phyloP scores from a whole-genome alignment of 1,140 invertebrate species.

The Lethocerus indicus region DNA sequence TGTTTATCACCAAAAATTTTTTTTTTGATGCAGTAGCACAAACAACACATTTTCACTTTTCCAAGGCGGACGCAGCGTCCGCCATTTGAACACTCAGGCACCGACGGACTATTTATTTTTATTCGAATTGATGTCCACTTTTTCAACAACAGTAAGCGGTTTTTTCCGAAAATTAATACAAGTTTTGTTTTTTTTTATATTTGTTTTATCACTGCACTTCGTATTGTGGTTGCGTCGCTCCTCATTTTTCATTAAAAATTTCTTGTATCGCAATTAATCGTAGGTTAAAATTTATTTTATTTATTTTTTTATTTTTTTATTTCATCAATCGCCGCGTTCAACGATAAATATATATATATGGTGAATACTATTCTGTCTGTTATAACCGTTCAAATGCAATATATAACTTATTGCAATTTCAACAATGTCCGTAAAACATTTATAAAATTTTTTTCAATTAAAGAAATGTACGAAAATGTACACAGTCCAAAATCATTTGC shows the following conservation, averaged over 20 bases:
- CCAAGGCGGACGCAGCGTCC: conserved; percentile 5
- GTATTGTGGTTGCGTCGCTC: conserved; percentile 3
- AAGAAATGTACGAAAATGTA: background rate
- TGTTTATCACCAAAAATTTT: conserved; percentile 8
- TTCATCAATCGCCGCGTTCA: too few species aligned
- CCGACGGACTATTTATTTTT: conserved; percentile 6
- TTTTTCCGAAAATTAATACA: conserved; percentile 1
- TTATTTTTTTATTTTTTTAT: too few species aligned
- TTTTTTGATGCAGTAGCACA: conserved; percentile 9
- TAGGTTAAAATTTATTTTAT: too few species aligned
- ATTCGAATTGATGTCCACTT: conserved; percentile 8
- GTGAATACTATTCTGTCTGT: too few species aligned
- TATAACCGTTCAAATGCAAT: too few species aligned
- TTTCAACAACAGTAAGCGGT: background rate
- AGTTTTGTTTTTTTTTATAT: conserved; percentile 2
- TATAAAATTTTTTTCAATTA: conserved; percentile 4
- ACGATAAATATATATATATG: too few species aligned
- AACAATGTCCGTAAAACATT: too few species aligned
- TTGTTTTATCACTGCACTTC: conserved; percentile 9
- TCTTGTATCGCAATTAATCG: too few species aligned
- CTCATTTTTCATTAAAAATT: conserved; percentile 10
- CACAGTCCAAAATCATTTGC: conserved; percentile 7
- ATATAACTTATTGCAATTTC: too few species aligned
- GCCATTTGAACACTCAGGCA: conserved; percentile 8
- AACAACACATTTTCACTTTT: conserved; percentile 8